Evolutionary conservation across 2,113 vertebrate genomes (phyloP), one percentile per base, ranked within the genome.

Genomic region (Cathartes aura): DNA sequence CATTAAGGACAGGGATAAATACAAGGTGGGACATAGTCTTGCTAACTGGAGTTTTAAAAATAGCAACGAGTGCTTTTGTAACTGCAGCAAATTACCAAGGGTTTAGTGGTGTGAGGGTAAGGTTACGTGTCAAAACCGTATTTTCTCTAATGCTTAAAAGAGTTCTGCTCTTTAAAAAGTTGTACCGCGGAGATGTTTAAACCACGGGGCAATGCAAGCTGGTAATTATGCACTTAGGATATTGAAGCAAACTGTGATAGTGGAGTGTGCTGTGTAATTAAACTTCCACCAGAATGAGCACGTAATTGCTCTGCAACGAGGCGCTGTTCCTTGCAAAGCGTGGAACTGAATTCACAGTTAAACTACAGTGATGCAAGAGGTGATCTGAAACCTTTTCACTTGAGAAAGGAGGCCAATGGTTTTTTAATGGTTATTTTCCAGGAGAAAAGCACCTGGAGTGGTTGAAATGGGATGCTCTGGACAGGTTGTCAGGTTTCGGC

Each of bases 171-270:
- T 95, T 88, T 56, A 70, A 66, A 78, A 73, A n/a, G 85, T 36
- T 53, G 53, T 55, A 15, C 92, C 42, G 83, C 2, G 4, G 74
- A 66, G 90, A 75, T 72, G 90, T 81, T 96, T 52, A 96, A 96
- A 90, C 58, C 89, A 94, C 81, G 68, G 93, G 90, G 88, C 75
- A 79, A 82, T 9, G 42, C 29, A 80, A 93, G 42, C 79, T 84
- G 78, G 48, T 89, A 94, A 94, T 92, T 90, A 93, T 56, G 68
- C 75, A 87, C 74, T 91, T 88, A 91, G 74, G 85, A 97, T 93
- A 85, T 67, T 74, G 82, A 73, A 91, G 70, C 73, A 86, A 63
- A 90, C 50, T 55, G 78, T 62, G 82, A 38, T 32, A 71, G 68
- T 10, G 38, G 40, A 92, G 71, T 36, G 58, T 34, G 70, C 80